Percentiles rank a stretch among this genome's conserved stretches.
Evolutionary conservation across 2,113 vertebrate genomes (phyloP).

Genomic region (Mastomys coucha): DNA sequence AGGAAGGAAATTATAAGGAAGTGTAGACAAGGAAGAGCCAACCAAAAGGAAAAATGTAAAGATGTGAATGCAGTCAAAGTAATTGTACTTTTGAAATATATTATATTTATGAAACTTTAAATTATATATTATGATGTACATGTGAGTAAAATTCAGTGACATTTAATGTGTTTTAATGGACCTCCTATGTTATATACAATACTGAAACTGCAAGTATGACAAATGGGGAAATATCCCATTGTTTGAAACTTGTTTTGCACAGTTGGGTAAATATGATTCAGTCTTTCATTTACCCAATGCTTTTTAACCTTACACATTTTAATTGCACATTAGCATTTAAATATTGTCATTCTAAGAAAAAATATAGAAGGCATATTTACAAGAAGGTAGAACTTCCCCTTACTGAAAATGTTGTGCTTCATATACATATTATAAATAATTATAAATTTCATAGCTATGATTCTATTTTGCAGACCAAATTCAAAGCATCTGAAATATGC

Average conservation of each 20-base stretch:
- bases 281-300: background rate
- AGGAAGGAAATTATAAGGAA: background rate
- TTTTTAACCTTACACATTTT: constrained; percentile 25
- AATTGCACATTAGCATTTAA: background rate
- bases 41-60: background rate
- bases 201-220: background rate
- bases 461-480: background rate
- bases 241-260: background rate
- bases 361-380: background rate
- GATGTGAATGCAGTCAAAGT: no score
- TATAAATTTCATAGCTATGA: background rate
- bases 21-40: background rate
- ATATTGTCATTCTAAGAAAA: background rate
- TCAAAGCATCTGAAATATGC: background rate
- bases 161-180: background rate
- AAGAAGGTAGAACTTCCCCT: background rate
- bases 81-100: background rate
- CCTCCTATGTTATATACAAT: background rate
- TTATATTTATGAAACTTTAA: no score
- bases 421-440: background rate
- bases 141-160: background rate
- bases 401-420: background rate
- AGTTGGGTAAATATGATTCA: background rate
- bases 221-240: background rate
- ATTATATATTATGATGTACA: background rate